phyloP scores from a whole-genome alignment of 2,113 vertebrate genomes.

The Chloropsis hardwickii region DNA sequence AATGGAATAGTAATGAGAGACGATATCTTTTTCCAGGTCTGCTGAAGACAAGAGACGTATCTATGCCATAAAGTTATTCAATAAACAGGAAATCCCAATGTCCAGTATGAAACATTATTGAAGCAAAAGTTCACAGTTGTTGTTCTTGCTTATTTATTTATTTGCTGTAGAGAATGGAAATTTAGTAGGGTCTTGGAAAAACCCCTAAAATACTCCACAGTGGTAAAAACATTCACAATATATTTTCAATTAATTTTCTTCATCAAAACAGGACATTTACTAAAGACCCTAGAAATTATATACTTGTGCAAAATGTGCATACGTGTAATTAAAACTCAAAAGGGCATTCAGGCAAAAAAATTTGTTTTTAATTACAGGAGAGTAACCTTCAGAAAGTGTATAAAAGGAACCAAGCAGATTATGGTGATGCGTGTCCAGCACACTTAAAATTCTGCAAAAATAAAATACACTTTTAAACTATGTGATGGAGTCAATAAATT shows the following conservation, averaged over 20 bases:
- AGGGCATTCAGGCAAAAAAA: not conserved
- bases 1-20: not conserved
- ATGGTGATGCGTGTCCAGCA: not conserved
- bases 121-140: not conserved
- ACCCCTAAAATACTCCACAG: not conserved
- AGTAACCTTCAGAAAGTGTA: not conserved
- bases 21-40: not conserved
- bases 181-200: not conserved
- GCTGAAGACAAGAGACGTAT: not conserved
- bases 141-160: not conserved
- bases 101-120: not conserved
- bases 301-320: not conserved
- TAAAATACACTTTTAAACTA: not conserved
- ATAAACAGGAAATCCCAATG: not conserved
- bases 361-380: not conserved
- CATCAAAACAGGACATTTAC: not conserved
- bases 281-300: not conserved
- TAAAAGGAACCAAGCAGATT: not conserved
- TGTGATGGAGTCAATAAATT: not conserved
- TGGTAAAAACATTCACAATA: not conserved
- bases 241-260: not conserved
- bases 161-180: not conserved
- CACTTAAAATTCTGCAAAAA: not conserved
- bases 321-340: not conserved
- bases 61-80: not conserved